Base-by-base conservation (phyloP, 2,888 invertebrate genomes). In the Carcina quercana region DNA sequence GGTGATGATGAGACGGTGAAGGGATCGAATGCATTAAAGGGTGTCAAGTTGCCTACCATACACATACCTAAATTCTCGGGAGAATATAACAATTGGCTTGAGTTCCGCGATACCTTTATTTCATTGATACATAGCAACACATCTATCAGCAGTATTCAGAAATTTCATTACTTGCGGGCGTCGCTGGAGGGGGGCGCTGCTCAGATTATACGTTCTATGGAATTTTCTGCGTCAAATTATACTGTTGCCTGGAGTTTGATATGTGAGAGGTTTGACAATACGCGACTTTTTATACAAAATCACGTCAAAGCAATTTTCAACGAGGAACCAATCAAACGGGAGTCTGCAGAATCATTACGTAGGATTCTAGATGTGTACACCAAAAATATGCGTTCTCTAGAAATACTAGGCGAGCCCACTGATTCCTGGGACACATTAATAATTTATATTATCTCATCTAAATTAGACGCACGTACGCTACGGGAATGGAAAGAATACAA, bases 401-500 rank as follows among this genome's bases (percentile, higher is more conserved):
- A 34, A 7, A 17, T 30, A n/a, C 25, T 42, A 7, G 39, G 34
- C 3, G 37, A 39, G 24, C 37, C 35, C 6, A 38, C 38, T 1
- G 32, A 37, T 4, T 17, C 34, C 5, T 40, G 37, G 41, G 39
- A 42, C 13, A 28, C 39, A 3, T 6, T 42, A 10, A 42, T 42
- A 12, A 37, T 42, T 13, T 42, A 39, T 19, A 32, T 43, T 30
- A 38, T 33, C 2, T 32, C 38, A n/a, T 6, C 25, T n/a, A 42
- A 37, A 28, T 28, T 41, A 6, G 41, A 41, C 27, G 22, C 20
- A 14, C 24, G 19, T 2, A 36, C 37, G 25, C 19, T 27, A 10
- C 19, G 37, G 11, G 32, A 33, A 10, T 42, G 42, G 42, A 39
- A 42, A 22, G 42, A 39, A 12, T 32, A n/a, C n/a, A n/a, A n/a